Percentiles rank a stretch among this genome's conserved stretches.
Evolutionary conservation across 2,113 vertebrate species (phyloP).

Genomic region (Clarias macrocephalus): DNA sequence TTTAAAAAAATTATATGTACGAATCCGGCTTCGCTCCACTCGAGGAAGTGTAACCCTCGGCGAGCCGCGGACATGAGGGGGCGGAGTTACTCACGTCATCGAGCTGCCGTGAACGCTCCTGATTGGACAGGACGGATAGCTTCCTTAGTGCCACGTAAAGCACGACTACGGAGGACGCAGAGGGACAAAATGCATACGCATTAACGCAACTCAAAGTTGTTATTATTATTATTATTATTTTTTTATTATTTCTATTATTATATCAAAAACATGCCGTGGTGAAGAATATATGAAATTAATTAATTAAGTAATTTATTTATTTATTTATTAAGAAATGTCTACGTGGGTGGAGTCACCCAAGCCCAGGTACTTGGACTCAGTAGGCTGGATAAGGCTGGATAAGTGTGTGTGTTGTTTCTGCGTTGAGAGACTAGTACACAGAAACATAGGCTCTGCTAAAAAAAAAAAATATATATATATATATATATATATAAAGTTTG

Average conservation of each 20-base stretch:
- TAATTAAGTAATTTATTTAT: no score
- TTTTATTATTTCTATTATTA: no score
- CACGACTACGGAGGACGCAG: neutral
- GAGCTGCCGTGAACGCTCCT: neutral
- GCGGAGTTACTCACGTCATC: conserved; percentile 34
- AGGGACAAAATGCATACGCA: conserved; percentile 33
- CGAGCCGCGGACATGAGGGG: conserved; percentile 41
- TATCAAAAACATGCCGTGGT: no score
- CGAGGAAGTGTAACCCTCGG: neutral
- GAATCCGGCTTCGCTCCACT: neutral
- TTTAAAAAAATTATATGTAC: neutral
- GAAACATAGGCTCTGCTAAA: no score
- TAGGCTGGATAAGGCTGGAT: neutral
- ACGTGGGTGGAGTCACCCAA: neutral
- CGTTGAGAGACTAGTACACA: no score
- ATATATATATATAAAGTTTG: no score
- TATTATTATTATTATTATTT: no score
- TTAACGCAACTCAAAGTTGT: neutral
- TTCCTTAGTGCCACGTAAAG: conserved; percentile 51
- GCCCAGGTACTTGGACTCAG: neutral
- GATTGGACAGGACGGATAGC: conserved; percentile 19
- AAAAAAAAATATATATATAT: no score
- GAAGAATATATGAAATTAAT: no score
- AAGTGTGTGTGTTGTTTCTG: neutral
- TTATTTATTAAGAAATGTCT: no score